These are phyloP conservation scores for Oscheius sp. DNA, from an alignment of 2,888 invertebrate genomes.

Conservation along the genomic window DNA sequence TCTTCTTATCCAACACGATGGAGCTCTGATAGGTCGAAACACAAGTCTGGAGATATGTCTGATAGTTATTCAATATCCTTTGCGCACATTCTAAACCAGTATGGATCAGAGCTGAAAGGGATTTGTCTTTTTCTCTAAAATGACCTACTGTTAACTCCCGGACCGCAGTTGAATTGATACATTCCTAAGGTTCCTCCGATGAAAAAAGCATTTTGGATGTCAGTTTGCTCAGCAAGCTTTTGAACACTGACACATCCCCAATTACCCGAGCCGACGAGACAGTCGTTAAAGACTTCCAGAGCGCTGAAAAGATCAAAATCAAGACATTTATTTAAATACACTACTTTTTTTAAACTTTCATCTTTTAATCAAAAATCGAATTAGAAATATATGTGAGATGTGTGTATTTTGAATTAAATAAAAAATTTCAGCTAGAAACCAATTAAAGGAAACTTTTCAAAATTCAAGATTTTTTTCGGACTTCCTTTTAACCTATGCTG, in stretches of 20 bases:
- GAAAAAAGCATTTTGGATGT: slow-evolving; percentile 46
- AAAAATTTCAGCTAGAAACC: too few species aligned
- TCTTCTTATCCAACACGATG: slow-evolving; percentile 36
- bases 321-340: background rate
- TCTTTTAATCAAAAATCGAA: too few species aligned
- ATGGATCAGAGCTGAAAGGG: slow-evolving; percentile 42
- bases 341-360: too few species aligned
- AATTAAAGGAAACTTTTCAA: too few species aligned
- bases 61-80: slow-evolving; percentile 34
- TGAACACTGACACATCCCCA: slow-evolving; percentile 37
- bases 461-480: too few species aligned
- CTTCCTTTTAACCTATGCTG: too few species aligned
- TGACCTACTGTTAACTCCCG: slow-evolving; percentile 46
- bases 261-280: slow-evolving; percentile 35
- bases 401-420: too few species aligned
- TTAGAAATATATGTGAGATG: too few species aligned
- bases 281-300: slow-evolving; percentile 45
- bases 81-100: slow-evolving; percentile 44
- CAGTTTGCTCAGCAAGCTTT: slow-evolving; percentile 41
- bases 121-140: background rate
- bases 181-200: slow-evolving; percentile 39
- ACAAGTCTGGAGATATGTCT: slow-evolving; percentile 37
- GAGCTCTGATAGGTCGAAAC: slow-evolving; percentile 39
- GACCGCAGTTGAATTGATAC: slow-evolving; percentile 53
- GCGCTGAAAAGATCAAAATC: slow-evolving; percentile 33